Evolutionary conservation across 2,888 invertebrate species (phyloP).

Genomic region (Periphyllus acericola): DNA sequence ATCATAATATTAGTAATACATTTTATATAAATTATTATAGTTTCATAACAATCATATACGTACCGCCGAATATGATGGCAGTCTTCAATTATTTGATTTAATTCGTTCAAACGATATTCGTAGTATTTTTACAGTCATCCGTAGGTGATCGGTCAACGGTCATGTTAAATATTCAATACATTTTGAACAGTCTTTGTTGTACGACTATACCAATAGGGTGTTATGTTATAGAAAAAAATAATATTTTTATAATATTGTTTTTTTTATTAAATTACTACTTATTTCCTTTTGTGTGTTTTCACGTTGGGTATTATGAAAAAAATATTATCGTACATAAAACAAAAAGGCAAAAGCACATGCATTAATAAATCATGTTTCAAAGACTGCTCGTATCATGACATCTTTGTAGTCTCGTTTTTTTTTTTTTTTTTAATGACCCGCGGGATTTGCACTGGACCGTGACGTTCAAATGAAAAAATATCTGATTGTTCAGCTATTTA

Average conservation of each 20-base stretch:
- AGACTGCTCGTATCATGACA: conserved; percentile 15
- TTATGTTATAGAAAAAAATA: not conserved
- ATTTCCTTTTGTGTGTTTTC: not conserved
- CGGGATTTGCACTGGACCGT: conserved; percentile 27
- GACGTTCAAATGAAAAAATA: conserved; percentile 15
- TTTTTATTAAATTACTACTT: not conserved
- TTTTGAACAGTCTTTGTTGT: too few species aligned
- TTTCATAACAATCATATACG: too few species aligned
- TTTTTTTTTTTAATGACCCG: conserved; percentile 32
- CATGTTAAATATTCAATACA: too few species aligned
- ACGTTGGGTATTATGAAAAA: not conserved
- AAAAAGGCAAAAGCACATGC: conserved; percentile 9
- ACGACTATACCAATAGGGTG: too few species aligned
- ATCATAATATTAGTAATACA: not conserved
- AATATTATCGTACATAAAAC: not conserved
- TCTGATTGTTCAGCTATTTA: conserved; percentile 45
- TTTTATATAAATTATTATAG: too few species aligned
- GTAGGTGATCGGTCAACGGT: too few species aligned
- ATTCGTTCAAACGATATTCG: too few species aligned
- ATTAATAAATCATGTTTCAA: conserved; percentile 41
- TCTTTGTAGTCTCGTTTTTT: conserved; percentile 20
- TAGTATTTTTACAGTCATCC: too few species aligned
- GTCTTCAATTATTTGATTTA: too few species aligned
- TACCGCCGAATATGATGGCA: too few species aligned
- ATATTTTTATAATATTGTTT: not conserved